phyloP scores from a whole-genome alignment of 2,113 vertebrate species.

The Orthonyx spaldingii region DNA sequence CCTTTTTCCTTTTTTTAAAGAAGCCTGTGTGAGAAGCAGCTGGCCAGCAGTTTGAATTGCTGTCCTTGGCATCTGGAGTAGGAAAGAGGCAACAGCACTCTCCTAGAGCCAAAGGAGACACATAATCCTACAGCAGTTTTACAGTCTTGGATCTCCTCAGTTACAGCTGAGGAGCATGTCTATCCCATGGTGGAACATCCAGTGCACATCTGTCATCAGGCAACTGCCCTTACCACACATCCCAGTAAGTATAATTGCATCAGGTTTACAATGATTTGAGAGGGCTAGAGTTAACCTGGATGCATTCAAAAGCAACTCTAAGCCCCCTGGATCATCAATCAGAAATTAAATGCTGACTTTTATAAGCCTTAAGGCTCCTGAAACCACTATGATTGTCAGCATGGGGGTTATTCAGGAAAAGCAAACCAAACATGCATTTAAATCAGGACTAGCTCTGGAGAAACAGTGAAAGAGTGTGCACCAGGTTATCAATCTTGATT shows the following conservation, averaged over 20 bases:
- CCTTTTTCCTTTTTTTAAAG: not conserved
- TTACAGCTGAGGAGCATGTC: not conserved
- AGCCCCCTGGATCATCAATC: not conserved
- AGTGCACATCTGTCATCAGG: not conserved
- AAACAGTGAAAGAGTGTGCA: not conserved
- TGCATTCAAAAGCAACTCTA: not conserved
- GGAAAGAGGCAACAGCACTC: not conserved
- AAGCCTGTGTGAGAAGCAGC: not conserved
- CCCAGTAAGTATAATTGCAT: not conserved
- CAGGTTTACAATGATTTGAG: not conserved
- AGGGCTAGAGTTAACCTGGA: not conserved
- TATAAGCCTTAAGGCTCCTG: not conserved
- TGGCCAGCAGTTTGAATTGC: not conserved
- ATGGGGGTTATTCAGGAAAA: not conserved
- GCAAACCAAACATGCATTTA: not conserved
- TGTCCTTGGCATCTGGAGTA: not conserved
- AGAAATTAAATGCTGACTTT: not conserved
- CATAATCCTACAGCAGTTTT: not conserved
- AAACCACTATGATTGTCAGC: not conserved
- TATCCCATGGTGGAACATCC: not conserved
- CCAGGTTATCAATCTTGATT: accelerated
- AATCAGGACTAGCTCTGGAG: not conserved
- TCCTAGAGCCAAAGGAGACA: not conserved
- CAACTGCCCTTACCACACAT: not conserved
- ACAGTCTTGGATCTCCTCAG: not conserved